Percentiles rank a stretch among this genome's conserved stretches.
Conservation (phyloP, 2,797 vertebrate species). For the Malurus leucopterus region DNA sequence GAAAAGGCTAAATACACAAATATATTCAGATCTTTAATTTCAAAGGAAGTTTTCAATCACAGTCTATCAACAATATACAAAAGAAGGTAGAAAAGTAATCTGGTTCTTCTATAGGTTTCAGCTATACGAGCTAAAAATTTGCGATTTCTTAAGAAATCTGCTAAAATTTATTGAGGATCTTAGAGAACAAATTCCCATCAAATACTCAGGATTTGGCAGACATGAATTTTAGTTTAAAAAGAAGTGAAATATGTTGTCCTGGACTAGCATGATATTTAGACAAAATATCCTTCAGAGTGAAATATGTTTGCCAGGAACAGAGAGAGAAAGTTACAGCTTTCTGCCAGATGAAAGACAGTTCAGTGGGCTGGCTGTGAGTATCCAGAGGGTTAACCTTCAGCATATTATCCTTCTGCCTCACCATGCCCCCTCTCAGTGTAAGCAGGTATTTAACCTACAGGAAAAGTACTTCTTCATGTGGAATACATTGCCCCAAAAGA, state of each 20-base stretch:
- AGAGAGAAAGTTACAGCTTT: conserved; percentile 20
- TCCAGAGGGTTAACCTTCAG: background rate
- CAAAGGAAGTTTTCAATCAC: conserved; percentile 21
- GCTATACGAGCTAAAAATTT: background rate
- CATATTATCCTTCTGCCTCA: background rate
- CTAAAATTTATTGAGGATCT: background rate
- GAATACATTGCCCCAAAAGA: background rate
- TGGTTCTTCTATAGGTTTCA: background rate
- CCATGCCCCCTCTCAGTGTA: background rate
- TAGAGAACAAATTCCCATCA: background rate
- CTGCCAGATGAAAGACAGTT: background rate
- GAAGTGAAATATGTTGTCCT: background rate
- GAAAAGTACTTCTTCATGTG: background rate
- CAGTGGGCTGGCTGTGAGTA: background rate
- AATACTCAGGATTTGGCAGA: background rate
- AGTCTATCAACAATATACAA: background rate
- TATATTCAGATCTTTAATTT: conserved; percentile 18
- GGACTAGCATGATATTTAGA: background rate
- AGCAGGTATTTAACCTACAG: background rate
- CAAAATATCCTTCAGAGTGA: background rate
- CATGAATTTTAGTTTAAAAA: background rate
- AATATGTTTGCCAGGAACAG: conserved; percentile 4
- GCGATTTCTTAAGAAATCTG: background rate
- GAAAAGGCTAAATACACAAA: conserved; percentile 1
- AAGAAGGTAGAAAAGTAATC: background rate